Evolutionary conservation across 2,888 invertebrate species (phyloP), one percentile per base, ranked within the genome.

Genomic region (Drosophila affinis): DNA sequence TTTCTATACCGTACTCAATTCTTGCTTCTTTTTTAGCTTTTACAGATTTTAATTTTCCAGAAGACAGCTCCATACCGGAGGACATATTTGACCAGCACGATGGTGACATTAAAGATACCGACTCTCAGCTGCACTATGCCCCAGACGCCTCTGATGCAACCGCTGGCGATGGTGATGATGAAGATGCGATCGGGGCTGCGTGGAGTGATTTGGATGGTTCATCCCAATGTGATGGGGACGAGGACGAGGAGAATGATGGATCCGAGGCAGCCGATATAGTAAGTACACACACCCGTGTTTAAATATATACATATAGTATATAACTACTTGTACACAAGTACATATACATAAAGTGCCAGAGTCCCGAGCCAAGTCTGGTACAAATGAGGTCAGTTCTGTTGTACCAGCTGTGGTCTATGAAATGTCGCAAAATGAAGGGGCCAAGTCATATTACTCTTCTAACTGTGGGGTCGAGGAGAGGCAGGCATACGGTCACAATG

Each of bases 41-140:
- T 76, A 18, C 71, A 90, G 91, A 90, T 86, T 91, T 91, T 81
- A 90, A 90, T 87, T 85, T 91, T 58, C 88, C 89, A 80, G 90
- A 87, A 56, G 90, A 90, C 75, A 85, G 90, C 71, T 79, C 77
- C 71, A 90, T 90, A 85, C 91, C 90, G 55, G 90, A 91, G 87
- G 90, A 90, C 76, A 90, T 90, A 75, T 84, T 91, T 74, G 91
- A 90, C 86, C 90, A 90, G 58, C 84, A 82, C 61, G 84, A 77
- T 64, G 84, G 77, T 46, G 88, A 77, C 79, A 74, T 72, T 73
- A 81, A 60, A 24, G 81, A 79, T 64, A 62, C 45, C 62, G 74
- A 56, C 34, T 72, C 71, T 52, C 85, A 83, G 68, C 64, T 79
- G 80, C 88, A 88, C 70, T 90, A 80, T 76, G 72, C 53, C 34